Evolutionary conservation across 2,113 vertebrate species (phyloP).

Genomic region (Gambusia holbrooki): DNA sequence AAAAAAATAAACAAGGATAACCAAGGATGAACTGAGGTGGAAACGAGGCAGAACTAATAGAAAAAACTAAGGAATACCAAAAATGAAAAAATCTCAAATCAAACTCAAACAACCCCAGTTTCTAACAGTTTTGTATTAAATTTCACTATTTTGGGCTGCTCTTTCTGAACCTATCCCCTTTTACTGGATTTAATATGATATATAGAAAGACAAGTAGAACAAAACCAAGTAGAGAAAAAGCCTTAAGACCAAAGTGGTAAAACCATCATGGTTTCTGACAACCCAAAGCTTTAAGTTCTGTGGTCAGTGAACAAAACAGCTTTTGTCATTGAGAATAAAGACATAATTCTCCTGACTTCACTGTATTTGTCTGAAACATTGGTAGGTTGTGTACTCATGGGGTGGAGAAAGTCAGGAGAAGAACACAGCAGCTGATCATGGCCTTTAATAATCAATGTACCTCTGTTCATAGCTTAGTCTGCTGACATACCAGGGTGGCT

Average conservation of each 20-base stretch:
- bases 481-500: slow-evolving; percentile 20
- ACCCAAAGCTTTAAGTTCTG: slow-evolving; percentile 13
- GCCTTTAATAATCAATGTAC: slow-evolving; percentile 31
- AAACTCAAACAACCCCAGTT: no score
- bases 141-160: no score
- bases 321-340: slow-evolving; percentile 58
- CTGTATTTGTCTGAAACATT: slow-evolving; percentile 29
- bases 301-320: slow-evolving; percentile 33
- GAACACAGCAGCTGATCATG: slow-evolving; percentile 28
- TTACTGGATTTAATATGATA: neutral
- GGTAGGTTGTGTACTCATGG: slow-evolving; percentile 8
- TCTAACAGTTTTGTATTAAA: no score
- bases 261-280: slow-evolving; percentile 2
- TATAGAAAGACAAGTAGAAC: neutral
- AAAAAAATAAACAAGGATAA: no score
- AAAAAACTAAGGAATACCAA: no score
- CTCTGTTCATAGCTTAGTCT: slow-evolving; percentile 40
- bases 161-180: no score
- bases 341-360: slow-evolving; percentile 33
- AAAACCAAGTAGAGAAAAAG: slow-evolving; percentile 21
- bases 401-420: slow-evolving; percentile 25
- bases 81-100: no score
- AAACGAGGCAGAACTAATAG: no score
- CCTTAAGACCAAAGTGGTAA: neutral
- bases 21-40: no score